Percentiles rank a stretch among this genome's conserved stretches.
Conservation (phyloP, 2,888 invertebrate genomes). For the Congeria kusceri region DNA sequence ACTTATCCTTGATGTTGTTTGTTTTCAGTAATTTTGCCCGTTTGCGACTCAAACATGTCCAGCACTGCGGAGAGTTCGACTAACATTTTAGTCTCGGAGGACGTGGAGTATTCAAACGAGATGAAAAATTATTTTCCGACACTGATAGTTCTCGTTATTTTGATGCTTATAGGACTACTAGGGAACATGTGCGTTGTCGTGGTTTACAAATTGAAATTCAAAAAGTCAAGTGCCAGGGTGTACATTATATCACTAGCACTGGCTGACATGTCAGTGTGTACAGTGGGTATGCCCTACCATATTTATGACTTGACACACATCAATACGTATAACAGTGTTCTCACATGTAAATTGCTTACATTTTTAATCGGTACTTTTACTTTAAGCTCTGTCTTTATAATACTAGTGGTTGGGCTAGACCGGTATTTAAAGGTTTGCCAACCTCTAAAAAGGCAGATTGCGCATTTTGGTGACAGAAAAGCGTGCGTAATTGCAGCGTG, state of each 20-base stretch:
- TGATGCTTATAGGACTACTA: slow-evolving; percentile 49
- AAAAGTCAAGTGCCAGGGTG: slow-evolving; percentile 46
- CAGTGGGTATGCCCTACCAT: slow-evolving; percentile 63
- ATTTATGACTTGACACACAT: slow-evolving; percentile 49
- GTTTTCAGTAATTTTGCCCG: too few relatives aligned
- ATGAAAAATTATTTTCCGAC: slow-evolving; percentile 23
- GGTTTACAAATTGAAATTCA: slow-evolving; percentile 57
- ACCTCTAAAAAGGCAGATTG: slow-evolving; percentile 70
- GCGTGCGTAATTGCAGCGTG: slow-evolving; percentile 55
- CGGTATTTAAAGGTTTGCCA: slow-evolving; percentile 73
- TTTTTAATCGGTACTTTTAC: slow-evolving; percentile 49
- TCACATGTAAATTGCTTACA: slow-evolving; percentile 48
- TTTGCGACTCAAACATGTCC: too few relatives aligned
- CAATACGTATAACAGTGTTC: slow-evolving; percentile 31
- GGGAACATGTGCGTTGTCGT: slow-evolving; percentile 52
- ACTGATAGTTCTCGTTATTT: slow-evolving; percentile 36
- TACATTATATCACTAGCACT: slow-evolving; percentile 60
- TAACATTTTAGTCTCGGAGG: too few relatives aligned
- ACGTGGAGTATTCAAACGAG: slow-evolving; percentile 11
- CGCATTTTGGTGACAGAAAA: slow-evolving; percentile 59
- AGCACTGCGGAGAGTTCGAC: too few relatives aligned
- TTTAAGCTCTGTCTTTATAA: slow-evolving; percentile 54
- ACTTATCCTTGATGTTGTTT: too few relatives aligned
- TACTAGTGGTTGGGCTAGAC: slow-evolving; percentile 61
- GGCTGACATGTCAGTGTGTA: slow-evolving; percentile 54